Evolutionary conservation across 2,888 invertebrate genomes (phyloP), one percentile per base, ranked within the genome.

Genomic region (Globia sparganii): DNA sequence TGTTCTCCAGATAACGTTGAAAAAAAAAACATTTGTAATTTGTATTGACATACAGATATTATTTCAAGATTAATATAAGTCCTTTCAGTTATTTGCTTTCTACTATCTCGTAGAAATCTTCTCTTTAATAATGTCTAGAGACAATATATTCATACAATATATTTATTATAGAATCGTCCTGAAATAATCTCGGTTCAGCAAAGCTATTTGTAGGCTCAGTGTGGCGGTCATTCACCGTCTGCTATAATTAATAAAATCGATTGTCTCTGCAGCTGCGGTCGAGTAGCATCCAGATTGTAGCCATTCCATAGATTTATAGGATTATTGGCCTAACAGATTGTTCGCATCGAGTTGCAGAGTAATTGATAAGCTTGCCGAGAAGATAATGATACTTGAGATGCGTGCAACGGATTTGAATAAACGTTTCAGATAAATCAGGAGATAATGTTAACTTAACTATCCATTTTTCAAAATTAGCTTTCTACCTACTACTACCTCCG

Each of bases 231-330:
- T 90, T 91, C 87, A 90, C 91, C 88, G 90, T 84, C 90, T 81
- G 79, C 87, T 86, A 88, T 91, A 91, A 91, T 92, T 91, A 89
- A 89, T 88, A 83, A 86, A 88, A 92, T 91, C 91, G 90, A 92
- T 92, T 87, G 75, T 78, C 81, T 83, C 83, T 83, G 62, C 69
- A 70, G 80, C 86, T 77, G 78, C 61, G 69, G 69, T 79, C 67
- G 73, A 72, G 67, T 82, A 66, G 61, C 53, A 59, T 46, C 37
- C 43, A 78, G 75, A 77, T 88, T 76, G 75, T 66, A 67, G 37
- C 28, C 58, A 79, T 83, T 79, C 58, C 46, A 64, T 68, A 66
- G 65, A 83, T 78, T 66, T 66, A 87, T 75, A 21, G 66, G 58
- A 72, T 76, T 70, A 85, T 61, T 75, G 68, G 68, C 69, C n/a